Evolutionary conservation across 2,113 vertebrate species (phyloP).

Genomic region (Calidris pugnax): DNA sequence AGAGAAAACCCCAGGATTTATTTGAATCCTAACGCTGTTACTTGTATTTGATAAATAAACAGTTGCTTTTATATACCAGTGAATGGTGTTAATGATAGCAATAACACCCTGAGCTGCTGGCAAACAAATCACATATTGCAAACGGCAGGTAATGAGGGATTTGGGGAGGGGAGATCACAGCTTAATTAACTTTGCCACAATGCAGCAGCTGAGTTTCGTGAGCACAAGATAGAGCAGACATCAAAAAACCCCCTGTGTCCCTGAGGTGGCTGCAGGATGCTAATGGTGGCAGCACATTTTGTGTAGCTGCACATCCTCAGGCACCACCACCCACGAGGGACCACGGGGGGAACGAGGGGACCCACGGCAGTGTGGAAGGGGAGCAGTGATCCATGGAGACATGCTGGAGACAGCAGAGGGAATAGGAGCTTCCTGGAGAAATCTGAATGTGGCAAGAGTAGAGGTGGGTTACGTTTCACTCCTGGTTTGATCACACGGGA

Average conservation of each 20-base stretch:
- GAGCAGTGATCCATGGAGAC: neutral
- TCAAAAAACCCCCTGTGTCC: neutral
- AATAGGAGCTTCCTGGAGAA: neutral
- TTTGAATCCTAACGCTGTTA: neutral
- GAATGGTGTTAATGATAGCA: neutral
- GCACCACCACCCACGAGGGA: neutral
- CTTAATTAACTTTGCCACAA: neutral
- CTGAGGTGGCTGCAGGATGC: neutral
- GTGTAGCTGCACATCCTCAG: neutral
- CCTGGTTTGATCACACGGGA: neutral
- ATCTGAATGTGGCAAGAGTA: neutral
- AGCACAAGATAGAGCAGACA: neutral
- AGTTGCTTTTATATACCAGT: neutral
- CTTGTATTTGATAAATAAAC: neutral
- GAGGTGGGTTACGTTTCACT: neutral
- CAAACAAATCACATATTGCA: neutral
- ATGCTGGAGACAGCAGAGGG: neutral
- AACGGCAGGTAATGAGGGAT: neutral
- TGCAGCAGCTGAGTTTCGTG: neutral
- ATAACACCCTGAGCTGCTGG: neutral
- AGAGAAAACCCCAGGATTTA: neutral
- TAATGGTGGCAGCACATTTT: neutral
- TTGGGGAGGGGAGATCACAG: neutral
- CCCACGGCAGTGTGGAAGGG: fast-evolving
- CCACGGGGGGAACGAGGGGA: neutral